Percentiles rank a stretch among this genome's conserved stretches.
These are phyloP conservation scores for Bufo bufo DNA, from an alignment of 2,113 vertebrate genomes.

Conservation along the genomic window DNA sequence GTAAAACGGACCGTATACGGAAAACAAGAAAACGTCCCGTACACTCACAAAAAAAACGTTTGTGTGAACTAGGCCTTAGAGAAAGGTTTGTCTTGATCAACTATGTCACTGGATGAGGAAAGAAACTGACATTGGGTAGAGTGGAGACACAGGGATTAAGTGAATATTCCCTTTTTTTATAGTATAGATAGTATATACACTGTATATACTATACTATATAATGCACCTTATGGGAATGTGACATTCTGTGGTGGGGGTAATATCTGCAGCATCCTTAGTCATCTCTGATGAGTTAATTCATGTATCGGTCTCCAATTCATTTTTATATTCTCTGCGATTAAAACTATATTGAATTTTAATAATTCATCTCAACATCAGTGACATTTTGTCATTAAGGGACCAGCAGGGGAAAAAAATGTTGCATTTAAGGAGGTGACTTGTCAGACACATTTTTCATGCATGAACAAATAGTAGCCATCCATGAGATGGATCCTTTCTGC, in stretches of 20 bases:
- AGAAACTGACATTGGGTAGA: no score
- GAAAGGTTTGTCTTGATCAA: not conserved
- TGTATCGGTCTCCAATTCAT: not conserved
- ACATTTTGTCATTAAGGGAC: conserved; percentile 12
- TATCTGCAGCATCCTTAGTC: not conserved
- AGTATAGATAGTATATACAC: no score
- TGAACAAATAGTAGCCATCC: conserved; percentile 2
- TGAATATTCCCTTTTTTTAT: no score
- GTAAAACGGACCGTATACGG: no score
- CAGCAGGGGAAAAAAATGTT: not conserved
- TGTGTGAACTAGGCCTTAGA: no score
- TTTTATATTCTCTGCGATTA: not conserved
- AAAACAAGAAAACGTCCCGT: no score
- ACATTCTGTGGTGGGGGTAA: not conserved
- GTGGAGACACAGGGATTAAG: no score
- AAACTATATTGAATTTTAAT: not conserved
- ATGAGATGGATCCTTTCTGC: not conserved
- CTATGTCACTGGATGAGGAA: no score
- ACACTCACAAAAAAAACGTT: no score
- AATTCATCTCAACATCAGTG: not conserved
- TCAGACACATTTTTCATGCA: conserved; percentile 8
- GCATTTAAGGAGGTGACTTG: conserved; percentile 7
- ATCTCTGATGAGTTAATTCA: not conserved
- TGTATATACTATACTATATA: not conserved
- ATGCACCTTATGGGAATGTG: not conserved